A percentile compares a stretch with the other conserved stretches of the same genome.
These are phyloP conservation scores for Clarias pachynema DNA, from an alignment of 2,797 vertebrate genomes.

Conservation along the genomic window DNA sequence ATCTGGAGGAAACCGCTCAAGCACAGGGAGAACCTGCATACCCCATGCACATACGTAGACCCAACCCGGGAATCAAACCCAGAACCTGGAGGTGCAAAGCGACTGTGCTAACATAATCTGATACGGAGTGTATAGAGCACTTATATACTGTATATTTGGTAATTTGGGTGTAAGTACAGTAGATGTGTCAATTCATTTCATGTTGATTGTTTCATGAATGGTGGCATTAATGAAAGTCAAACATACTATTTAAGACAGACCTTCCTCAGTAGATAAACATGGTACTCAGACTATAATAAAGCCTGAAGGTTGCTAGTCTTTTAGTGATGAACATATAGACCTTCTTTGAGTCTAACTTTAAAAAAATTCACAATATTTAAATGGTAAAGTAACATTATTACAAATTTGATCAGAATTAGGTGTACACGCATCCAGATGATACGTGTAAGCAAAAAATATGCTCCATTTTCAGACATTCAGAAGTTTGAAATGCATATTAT, in stretches of 20 bases:
- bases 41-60: too few species aligned
- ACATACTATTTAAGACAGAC: slow-evolving; percentile 22
- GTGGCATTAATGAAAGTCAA: slow-evolving; percentile 27
- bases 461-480: background rate
- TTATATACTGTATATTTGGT: too few species aligned
- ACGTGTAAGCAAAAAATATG: too few species aligned
- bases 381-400: too few species aligned
- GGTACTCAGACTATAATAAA: slow-evolving; percentile 44
- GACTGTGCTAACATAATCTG: background rate
- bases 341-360: background rate
- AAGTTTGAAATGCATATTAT: too few species aligned
- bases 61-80: too few species aligned
- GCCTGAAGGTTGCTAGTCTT: slow-evolving; percentile 46
- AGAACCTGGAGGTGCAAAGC: too few species aligned
- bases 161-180: too few species aligned
- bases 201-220: background rate
- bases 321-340: slow-evolving; percentile 54
- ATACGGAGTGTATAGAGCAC: slow-evolving; percentile 29
- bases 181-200: slow-evolving; percentile 24
- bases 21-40: too few species aligned
- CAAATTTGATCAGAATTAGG: too few species aligned
- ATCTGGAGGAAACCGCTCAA: too few species aligned
- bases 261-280: slow-evolving; percentile 48
- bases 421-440: background rate
- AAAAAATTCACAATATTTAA: background rate